Conservation (phyloP, 2,113 vertebrate genomes). For the Casuarius casuarius region DNA sequence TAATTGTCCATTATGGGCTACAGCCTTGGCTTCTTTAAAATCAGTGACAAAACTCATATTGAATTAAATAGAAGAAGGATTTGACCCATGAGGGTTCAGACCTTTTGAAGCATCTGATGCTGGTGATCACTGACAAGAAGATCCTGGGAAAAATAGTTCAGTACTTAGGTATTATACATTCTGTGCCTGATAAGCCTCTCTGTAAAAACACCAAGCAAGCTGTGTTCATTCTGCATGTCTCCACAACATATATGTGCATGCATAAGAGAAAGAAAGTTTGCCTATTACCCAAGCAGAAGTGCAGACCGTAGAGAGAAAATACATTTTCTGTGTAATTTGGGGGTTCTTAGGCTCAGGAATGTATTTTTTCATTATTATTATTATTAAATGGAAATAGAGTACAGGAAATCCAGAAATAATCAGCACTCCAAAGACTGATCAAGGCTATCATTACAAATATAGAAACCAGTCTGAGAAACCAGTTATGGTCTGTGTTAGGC, state of each 20-base stretch:
- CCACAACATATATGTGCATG: background rate
- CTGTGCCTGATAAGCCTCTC: background rate
- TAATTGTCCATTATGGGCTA: constrained; percentile 36
- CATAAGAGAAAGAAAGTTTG: background rate
- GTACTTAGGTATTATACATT: background rate
- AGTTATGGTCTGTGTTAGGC: constrained; percentile 26
- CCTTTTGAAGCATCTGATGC: constrained; percentile 1
- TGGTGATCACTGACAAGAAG: background rate
- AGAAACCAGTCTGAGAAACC: background rate
- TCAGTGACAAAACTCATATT: constrained; percentile 19
- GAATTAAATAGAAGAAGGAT: constrained; percentile 4
- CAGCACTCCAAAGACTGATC: constrained; percentile 19
- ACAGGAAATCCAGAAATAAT: constrained; percentile 54
- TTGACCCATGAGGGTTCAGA: constrained; percentile 15
- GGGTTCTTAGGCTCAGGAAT: background rate
- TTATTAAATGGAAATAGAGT: constrained; percentile 34
- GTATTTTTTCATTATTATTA: background rate
- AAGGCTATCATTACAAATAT: constrained; percentile 28
- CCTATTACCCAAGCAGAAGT: background rate
- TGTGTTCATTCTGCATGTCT: background rate
- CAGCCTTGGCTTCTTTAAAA: constrained; percentile 47
- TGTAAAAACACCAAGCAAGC: background rate
- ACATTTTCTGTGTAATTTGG: constrained; percentile 20
- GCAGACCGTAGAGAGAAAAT: background rate
- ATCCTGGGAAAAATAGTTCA: background rate